A percentile compares a stretch with the other conserved stretches of the same genome.
phyloP scores from a whole-genome alignment of 2,797 vertebrate species.

The Trachurus trachurus region DNA sequence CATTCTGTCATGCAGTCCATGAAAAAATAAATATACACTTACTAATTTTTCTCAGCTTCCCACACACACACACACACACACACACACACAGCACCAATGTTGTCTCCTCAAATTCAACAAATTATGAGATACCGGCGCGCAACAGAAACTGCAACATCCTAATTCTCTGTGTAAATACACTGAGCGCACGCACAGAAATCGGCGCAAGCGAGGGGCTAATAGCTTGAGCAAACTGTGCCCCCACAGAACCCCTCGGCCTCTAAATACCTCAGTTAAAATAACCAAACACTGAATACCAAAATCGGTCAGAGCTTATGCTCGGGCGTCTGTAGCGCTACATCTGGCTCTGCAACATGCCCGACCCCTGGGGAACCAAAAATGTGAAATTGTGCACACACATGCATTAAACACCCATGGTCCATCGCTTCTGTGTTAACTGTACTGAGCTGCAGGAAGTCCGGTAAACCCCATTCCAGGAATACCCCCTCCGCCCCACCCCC shows the following conservation, averaged over 20 bases:
- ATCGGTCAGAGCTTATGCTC: constrained; percentile 40
- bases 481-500: constrained; percentile 37
- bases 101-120: neutral
- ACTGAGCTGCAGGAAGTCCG: constrained; percentile 72
- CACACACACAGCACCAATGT: neutral
- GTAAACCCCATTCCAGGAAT: constrained; percentile 77
- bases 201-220: constrained; percentile 9
- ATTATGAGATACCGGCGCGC: neutral
- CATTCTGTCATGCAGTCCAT: constrained; percentile 11
- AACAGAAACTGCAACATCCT: constrained; percentile 5
- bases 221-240: constrained; percentile 32
- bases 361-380: constrained; percentile 52
- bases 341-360: constrained; percentile 55
- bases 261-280: constrained; percentile 52
- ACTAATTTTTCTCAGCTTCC: neutral
- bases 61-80: neutral
- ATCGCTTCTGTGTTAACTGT: constrained; percentile 59
- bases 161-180: constrained; percentile 13
- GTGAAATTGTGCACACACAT: constrained; percentile 31
- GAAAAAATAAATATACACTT: neutral
- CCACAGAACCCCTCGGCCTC: constrained; percentile 14
- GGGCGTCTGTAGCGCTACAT: constrained; percentile 59
- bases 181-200: neutral
- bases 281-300: constrained; percentile 54
- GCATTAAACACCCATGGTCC: constrained; percentile 36